phyloP scores from a whole-genome alignment of 2,113 vertebrate species.

The Trichechus manatus region DNA sequence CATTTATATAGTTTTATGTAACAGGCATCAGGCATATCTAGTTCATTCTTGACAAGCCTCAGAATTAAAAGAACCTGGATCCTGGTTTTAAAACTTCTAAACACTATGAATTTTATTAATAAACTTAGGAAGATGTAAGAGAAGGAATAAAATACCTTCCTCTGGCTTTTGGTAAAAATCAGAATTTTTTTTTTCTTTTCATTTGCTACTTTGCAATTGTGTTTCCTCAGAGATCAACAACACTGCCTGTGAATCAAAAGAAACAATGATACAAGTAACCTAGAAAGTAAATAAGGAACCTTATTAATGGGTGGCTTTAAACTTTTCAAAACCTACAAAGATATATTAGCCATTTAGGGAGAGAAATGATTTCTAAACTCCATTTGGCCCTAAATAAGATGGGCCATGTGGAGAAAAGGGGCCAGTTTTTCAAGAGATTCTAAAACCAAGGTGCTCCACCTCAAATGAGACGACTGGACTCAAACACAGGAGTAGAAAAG shows the following conservation, averaged over 20 bases:
- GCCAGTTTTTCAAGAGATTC: slow-evolving; percentile 62
- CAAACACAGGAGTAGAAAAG: neutral
- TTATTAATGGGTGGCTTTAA: slow-evolving; percentile 45
- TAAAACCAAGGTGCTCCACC: slow-evolving; percentile 49
- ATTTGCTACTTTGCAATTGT: slow-evolving; percentile 17
- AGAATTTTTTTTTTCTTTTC: neutral
- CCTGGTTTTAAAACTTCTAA: slow-evolving; percentile 45
- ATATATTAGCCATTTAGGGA: neutral
- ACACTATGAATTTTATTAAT: neutral
- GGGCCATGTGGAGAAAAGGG: slow-evolving; percentile 7
- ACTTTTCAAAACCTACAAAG: slow-evolving; percentile 58
- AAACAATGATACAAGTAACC: slow-evolving; percentile 24
- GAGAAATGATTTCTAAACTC: slow-evolving; percentile 43
- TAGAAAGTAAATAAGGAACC: slow-evolving; percentile 19
- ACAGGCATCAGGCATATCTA: neutral
- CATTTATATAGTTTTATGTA: neutral
- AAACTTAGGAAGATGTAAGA: neutral
- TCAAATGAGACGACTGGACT: slow-evolving; percentile 3
- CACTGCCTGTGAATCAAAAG: slow-evolving; percentile 31
- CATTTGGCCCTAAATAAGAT: neutral
- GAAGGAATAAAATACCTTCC: neutral
- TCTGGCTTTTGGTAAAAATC: slow-evolving; percentile 11
- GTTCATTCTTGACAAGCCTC: slow-evolving; percentile 14
- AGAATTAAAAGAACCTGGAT: neutral
- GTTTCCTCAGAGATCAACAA: slow-evolving; percentile 47